Evolutionary conservation across 2,113 vertebrate species (phyloP).

Genomic region (Hippocampus zosterae): DNA sequence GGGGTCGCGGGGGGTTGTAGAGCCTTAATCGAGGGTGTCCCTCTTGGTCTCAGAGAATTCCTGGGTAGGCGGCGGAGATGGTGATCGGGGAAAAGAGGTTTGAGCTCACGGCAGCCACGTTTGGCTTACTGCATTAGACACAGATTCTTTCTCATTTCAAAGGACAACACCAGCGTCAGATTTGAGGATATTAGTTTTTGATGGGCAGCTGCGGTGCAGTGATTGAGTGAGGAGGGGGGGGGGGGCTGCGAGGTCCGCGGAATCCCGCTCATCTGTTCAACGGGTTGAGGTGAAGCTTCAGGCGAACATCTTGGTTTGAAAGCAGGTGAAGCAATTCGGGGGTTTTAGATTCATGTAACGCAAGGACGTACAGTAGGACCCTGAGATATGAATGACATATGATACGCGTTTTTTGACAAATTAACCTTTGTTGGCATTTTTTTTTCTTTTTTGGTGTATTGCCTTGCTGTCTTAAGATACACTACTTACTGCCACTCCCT

Average conservation of each 20-base stretch:
- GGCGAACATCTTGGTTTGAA: not conserved
- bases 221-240: not conserved
- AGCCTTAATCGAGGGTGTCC: conserved; percentile 59
- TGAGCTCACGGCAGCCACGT: conserved; percentile 57
- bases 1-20: conserved; percentile 23
- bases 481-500: no score
- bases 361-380: no score
- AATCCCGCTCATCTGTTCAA: not conserved
- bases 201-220: conserved; percentile 67
- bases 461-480: no score
- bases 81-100: conserved; percentile 41
- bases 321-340: not conserved
- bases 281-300: not conserved
- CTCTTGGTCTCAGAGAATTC: conserved; percentile 27
- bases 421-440: no score
- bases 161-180: conserved; percentile 71
- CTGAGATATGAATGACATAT: no score
- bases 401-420: no score
- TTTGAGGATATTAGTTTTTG: conserved; percentile 77
- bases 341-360: not conserved
- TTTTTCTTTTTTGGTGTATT: no score
- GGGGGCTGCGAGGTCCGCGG: not conserved
- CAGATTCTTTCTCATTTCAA: conserved; percentile 76
- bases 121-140: conserved; percentile 71
- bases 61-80: conserved; percentile 15